A percentile compares a stretch with the other conserved stretches of the same genome.
Evolutionary conservation across 1,140 invertebrate genomes (phyloP).

Genomic region (Drosophila neocordata): DNA sequence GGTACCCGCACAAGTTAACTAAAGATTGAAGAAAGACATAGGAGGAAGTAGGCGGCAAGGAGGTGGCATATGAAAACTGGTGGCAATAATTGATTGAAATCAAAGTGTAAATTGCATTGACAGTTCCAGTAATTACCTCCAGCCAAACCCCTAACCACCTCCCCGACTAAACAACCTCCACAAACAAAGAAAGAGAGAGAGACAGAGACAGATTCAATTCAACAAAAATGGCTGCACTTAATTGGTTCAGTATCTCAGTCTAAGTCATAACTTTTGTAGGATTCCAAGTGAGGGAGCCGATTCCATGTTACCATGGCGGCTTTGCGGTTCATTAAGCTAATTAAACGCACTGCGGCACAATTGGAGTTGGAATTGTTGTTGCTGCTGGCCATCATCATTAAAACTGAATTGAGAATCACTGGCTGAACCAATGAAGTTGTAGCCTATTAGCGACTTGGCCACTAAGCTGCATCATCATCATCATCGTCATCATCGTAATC

Average conservation of each 20-base stretch:
- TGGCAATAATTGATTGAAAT: conserved; percentile 74
- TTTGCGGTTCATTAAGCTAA: conserved; percentile 76
- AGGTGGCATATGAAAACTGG: conserved; percentile 12
- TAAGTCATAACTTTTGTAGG: conserved; percentile 7
- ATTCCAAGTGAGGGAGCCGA: conserved; percentile 23
- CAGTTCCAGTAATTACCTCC: conserved; percentile 48
- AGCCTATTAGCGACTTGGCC: conserved; percentile 55
- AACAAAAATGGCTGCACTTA: conserved; percentile 71
- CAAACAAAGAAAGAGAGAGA: too few relatives aligned
- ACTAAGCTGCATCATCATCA: conserved; percentile 40
- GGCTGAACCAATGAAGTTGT: conserved; percentile 73
- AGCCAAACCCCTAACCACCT: background rate
- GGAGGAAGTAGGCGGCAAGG: background rate
- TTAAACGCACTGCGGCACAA: conserved; percentile 64
- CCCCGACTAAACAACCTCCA: too few relatives aligned
- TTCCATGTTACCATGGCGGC: conserved; percentile 20
- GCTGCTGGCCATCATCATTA: conserved; percentile 53
- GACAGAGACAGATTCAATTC: background rate
- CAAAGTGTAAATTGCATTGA: conserved; percentile 72
- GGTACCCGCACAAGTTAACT: conserved; percentile 54
- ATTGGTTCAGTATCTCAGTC: conserved; percentile 44
- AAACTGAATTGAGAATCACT: conserved; percentile 58
- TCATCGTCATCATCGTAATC: conserved; percentile 27
- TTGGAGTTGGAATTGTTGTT: conserved; percentile 47
- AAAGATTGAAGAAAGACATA: conserved; percentile 18